Base-by-base conservation (phyloP, 37 sponge, comb jelly and placozoan species). In the Ephydatia muelleri region DNA sequence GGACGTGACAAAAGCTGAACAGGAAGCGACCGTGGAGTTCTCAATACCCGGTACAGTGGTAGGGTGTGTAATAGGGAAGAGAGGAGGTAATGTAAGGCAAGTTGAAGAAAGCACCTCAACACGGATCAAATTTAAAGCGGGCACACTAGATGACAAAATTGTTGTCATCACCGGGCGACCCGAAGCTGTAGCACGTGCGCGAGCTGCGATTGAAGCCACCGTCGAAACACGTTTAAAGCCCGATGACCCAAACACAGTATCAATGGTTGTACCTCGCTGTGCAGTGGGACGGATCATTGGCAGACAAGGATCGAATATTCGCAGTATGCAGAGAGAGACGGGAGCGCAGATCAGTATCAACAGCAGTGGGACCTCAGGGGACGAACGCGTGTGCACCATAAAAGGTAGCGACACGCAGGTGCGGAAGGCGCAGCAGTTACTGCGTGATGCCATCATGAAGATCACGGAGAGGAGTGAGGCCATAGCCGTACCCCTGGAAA, bases 51-150 rank as follows among this genome's bases (percentile, higher is more conserved):
- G 38, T 16, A 25, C 2, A 0, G 33, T 31, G 13, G 83, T 83
- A 13, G 88, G 88, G 14, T 78, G 70, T 57, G 73, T 88, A 33
- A 88, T 88, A 68, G 88, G 88, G 22, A 78, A 83, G 26, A 76
- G 75, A 26, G 88, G 88, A 23, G 14, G n/a, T 0, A 48, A 38
- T 5, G 69, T 88, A 3, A 72, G 73, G 72, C 65, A 88, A 78
- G 16, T 88, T 39, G 83, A 83, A 66, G 73, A 75, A 21, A 33
- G 77, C 0, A 80, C 47, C 48, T 69, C 72, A 25, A 78, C 82
- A 2, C 67, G 68, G 13, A 78, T 88, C 16, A 29, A n/a, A 25
- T 88, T 88, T 73, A 77, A 73, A 13, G 88, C 40, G 2, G 29
- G 23, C 11, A 16, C 12, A 8, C 47, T 8, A 12, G 79, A 79